Evolutionary conservation across 2,888 invertebrate species (phyloP), one percentile per base, ranked within the genome.

Genomic region (Sphaerophoria taeniata): DNA sequence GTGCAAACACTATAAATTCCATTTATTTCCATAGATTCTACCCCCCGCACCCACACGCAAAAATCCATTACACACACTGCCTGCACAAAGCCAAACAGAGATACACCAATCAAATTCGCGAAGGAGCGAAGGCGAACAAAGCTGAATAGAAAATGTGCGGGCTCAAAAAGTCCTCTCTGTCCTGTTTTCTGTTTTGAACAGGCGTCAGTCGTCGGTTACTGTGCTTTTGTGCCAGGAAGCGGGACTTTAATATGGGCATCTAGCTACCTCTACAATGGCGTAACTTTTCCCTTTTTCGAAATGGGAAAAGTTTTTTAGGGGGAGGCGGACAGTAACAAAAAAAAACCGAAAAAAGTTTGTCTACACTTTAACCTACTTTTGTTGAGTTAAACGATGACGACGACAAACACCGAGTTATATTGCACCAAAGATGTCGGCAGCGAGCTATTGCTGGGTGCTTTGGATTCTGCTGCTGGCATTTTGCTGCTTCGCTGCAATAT

Each of bases 1-100:
- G 74, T 71, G 63, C 75, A 75, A 79, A 84, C 75, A 76, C 80
- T 34, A 84, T 84, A 84, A 84, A 84, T 84, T 84, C 65, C 80
- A 84, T 75, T 84, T 76, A 82, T 77, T 67, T 77, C 58, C 82
- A 73, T 69, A 73, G 72, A 69, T 73, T 14, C 36, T 11, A 9
- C 6, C 16, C 11, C 12, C 2, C 12, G 24, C 39, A 31, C 36
- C 53, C 51, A 51, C 34, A 51, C 49, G 65, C 49, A 34, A 49
- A 14, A 24, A 34, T 33, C 45, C 9, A 12, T 31, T 36, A 7
- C 36, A 4, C 4, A 56, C n/a, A 24, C 24, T 24, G 24, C 24
- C 24, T 24, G 2, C 2, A 56, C 31, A 24, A 53, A 60, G n/a
- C 16, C 5, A 11, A 24, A 53, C 67, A 53, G 51, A 53, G 53